Base-by-base conservation (phyloP, 2,888 invertebrate species). In the Enoplolaimus lenunculus region DNA sequence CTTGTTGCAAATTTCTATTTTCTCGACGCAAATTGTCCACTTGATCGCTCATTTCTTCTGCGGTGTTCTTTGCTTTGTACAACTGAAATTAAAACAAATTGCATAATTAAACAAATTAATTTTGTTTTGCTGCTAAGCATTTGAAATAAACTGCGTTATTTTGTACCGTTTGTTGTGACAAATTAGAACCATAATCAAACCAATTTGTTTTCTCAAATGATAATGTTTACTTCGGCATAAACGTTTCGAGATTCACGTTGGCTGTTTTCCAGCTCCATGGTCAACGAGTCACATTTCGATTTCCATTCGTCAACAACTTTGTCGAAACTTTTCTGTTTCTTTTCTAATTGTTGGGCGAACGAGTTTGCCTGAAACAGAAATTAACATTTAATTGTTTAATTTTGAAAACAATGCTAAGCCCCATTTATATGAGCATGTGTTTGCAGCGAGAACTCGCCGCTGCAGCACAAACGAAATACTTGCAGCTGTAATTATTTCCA, bases 301-400 rank as follows among this genome's bases (percentile, higher is more conserved):
- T 95, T 95, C 98, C 98, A 98, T 89, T 98, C 98, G 78, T 91
- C 90, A 83, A 97, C 91, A 86, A 95, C 93, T 86, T 95, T 97
- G 88, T 98, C 98, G 87, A 98, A 98, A 78, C 92, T 92, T 86
- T 95, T 94, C 86, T 97, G 95, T 85, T 94, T 97, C 92, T 97
- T 97, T 85, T 98, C 97, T 80, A 97, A 91, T 76, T 93, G 77
- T 73, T 79, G 90, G 83, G 95, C 94, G 81, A 93, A 89, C 70
- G 91, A 89, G 77, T 92, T 91, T 77, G 95, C 83, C 75, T 77
- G 60, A 62, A 70, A 45, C n/a, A n/a, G n/a, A n/a, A n/a, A n/a
- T n/a, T n/a, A n/a, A n/a, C n/a, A n/a, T n/a, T n/a, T n/a, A n/a
- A n/a, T n/a, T n/a, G n/a, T n/a, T n/a, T n/a, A n/a, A n/a, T n/a